Evolutionary conservation across 2,888 invertebrate genomes (phyloP), one percentile per base, ranked within the genome.

Genomic region (Oasisia sp.): DNA sequence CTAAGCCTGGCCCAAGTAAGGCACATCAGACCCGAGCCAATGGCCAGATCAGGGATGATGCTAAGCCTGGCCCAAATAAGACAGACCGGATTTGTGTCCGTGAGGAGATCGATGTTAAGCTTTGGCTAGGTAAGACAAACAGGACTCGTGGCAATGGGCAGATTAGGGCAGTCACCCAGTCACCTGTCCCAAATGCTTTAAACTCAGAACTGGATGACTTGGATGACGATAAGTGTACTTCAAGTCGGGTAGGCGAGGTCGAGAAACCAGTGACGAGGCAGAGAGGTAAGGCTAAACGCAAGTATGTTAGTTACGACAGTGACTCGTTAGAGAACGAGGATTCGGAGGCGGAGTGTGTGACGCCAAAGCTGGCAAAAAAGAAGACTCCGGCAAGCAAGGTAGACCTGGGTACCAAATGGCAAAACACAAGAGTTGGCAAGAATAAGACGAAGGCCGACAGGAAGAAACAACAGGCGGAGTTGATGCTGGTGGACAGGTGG

Each of bases 231-330:
- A 74, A 27, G 74, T 74, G 74, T 27, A 3, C 74, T 19, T 27
- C 74, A 2, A 74, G 74, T 27, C 7, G 74, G 7, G 27, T n/a
- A 19, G 27, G 27, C 7, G 27, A 74, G 74, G 74, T 74, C 27
- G 74, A 74, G 74, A 74, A 74, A 74, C 74, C 74, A 74, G 27
- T 74, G 74, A 74, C 27, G n/a, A 74, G 74, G 27, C 74, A 74
- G 74, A 74, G 74, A n/a, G 74, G 74, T 19, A 74, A 74, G 74
- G 74, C 74, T 27, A 74, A 74, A 74, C 74, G 74, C 74, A 74
- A n/a, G 74, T 74, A 74, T 27, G 27, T 19, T 7, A 74, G 74
- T 74, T 7, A n/a, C 1, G 74, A 74, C 7, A 27, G 27, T 7
- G 74, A 74, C 74, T 27, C 19, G 19, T 0, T n/a, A 74, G 74